phyloP scores from a whole-genome alignment of 2,888 invertebrate genomes.

The Caenorhabditis macrosperma region DNA sequence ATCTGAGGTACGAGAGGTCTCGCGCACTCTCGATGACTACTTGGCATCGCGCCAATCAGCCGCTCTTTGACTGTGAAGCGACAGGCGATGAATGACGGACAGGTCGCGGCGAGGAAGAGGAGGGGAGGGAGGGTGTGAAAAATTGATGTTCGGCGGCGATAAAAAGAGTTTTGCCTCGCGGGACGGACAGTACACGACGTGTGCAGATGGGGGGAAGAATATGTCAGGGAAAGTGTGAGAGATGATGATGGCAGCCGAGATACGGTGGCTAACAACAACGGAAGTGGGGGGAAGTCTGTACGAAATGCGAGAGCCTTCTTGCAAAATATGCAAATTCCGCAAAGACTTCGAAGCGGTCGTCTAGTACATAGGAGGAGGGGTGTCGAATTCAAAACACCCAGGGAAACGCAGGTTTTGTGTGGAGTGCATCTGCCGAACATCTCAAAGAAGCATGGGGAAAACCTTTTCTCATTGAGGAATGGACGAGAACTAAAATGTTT shows the following conservation, averaged over 20 bases:
- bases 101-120: neutral
- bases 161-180: constrained; percentile 31
- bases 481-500: constrained; percentile 15
- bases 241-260: constrained; percentile 21
- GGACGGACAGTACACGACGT: constrained; percentile 11
- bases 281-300: constrained; percentile 20
- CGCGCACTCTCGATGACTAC: constrained; percentile 31
- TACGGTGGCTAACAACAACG: neutral
- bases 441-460: constrained; percentile 22
- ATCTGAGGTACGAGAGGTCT: constrained; percentile 23
- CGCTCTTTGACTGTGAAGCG: constrained; percentile 35
- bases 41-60: constrained; percentile 48
- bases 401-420: constrained; percentile 16
- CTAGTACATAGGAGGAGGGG: constrained; percentile 1
- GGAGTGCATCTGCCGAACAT: constrained; percentile 18
- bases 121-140: constrained; percentile 31
- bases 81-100: no score
- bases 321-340: constrained; percentile 46
- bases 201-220: constrained; percentile 26
- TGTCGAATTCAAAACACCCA: constrained; percentile 33
- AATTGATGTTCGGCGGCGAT: constrained; percentile 54
- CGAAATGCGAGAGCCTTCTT: constrained; percentile 34
- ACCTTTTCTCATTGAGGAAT: neutral
- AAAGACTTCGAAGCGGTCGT: neutral
- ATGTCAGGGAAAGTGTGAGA: no score